Base-by-base conservation (phyloP, 2,797 vertebrate species). In the Pseudochaenichthys georgianus region DNA sequence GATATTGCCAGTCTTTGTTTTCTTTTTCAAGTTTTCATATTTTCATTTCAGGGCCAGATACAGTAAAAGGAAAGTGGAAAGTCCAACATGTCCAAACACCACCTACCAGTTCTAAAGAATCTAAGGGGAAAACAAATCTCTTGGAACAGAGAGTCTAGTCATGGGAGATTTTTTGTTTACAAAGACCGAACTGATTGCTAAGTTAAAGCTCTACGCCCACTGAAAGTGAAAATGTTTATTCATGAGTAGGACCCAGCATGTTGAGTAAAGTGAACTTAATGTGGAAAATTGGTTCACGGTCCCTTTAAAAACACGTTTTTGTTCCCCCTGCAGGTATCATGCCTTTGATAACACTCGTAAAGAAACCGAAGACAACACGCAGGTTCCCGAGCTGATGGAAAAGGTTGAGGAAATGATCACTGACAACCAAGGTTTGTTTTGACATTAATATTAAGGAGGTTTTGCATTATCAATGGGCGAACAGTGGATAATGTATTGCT, bases 361-460 rank as follows among this genome's bases (percentile, higher is more conserved):
- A 82, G 90, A 93, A 4, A 85, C 84, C 0, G 92, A 92, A 46
- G 93, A 93, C 48, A 93, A 90, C 85, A 88, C 88, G 5, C 95
- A 95, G 77, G 94, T 95, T 9, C 90, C 90, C 0, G 95, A 95
- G 64, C 89, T 95, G 81, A 92, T 95, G 89, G 90, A 94, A 23
- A 95, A 95, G 76, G 91, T 95, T 71, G 94, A 95, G 83, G 95
- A 95, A 70, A 80, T 94, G 88, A 91, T 95, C 87, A 90, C 91
- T 12, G 94, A 95, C 83, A 95, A 95, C 84, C 92, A 95, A 85
- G 93, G 93, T 90, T 48, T 15, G 52, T 48, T 58, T 48, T 61
- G 1, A 42, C 23, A 1, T 41, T 23, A 16, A n/a, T 61, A 28
- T 42, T 46, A 17, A 58, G 38, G 10, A 19, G 5, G 61, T 31